Evolutionary conservation across 37 sponge, comb jelly and placozoan genomes (phyloP).

Genomic region (Corticium candelabrum): DNA sequence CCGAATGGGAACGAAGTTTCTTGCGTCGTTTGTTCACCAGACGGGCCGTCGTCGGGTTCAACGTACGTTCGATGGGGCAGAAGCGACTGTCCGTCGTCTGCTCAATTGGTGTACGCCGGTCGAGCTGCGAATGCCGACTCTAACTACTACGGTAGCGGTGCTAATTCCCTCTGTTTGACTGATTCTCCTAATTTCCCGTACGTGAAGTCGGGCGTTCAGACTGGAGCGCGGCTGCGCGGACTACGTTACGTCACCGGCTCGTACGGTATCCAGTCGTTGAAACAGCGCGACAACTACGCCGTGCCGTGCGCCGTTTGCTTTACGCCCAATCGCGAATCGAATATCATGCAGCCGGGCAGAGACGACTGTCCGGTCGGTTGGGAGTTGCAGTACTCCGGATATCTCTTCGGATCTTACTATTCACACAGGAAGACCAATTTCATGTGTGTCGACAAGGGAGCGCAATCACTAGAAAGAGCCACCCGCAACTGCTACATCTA

Average conservation of each 20-base stretch:
- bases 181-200: not conserved
- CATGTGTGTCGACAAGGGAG: not conserved
- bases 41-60: not conserved
- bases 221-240: not conserved
- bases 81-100: slow-evolving; percentile 5
- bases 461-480: not conserved
- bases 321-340: not conserved
- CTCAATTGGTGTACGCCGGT: slow-evolving; percentile 22
- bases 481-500: not conserved
- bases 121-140: slow-evolving; percentile 10
- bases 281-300: not conserved
- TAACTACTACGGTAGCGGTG: slow-evolving; percentile 8
- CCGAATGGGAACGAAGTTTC: not conserved
- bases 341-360: not conserved
- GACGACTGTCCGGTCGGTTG: not conserved
- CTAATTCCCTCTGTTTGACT: slow-evolving; percentile 12
- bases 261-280: not conserved
- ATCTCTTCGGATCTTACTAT: not conserved
- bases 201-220: not conserved
- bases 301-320: not conserved
- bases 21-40: not conserved
- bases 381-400: not conserved
- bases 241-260: not conserved
- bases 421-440: not conserved
- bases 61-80: slow-evolving; percentile 20